phyloP scores from a whole-genome alignment of 2,888 invertebrate genomes.

The Matsumyia berberina region DNA sequence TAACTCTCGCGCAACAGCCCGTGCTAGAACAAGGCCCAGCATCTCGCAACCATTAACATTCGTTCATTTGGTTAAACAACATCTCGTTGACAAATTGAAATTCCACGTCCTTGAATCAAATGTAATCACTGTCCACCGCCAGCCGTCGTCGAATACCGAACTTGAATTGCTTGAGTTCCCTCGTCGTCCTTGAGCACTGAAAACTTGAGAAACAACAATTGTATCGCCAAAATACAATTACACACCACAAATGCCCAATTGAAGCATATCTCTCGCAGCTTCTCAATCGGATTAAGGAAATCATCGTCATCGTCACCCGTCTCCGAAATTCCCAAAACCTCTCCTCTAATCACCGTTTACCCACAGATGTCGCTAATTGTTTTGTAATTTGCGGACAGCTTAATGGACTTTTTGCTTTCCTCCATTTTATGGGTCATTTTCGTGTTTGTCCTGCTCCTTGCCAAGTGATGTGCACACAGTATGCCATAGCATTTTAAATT shows the following conservation, averaged over 20 bases:
- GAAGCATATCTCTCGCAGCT: constrained; percentile 27
- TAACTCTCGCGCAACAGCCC: too few species aligned
- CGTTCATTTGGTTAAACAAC: neutral
- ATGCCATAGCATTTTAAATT: constrained; percentile 36
- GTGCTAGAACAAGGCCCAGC: too few species aligned
- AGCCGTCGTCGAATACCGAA: too few species aligned
- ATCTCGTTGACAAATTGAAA: constrained; percentile 16
- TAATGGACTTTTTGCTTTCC: constrained; percentile 72
- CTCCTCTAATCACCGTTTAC: constrained; percentile 42
- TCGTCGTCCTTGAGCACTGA: neutral
- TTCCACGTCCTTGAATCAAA: constrained; percentile 15
- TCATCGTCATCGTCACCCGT: neutral
- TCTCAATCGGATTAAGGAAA: constrained; percentile 8
- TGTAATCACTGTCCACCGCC: constrained; percentile 14
- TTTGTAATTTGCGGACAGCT: constrained; percentile 69
- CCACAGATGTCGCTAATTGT: constrained; percentile 74
- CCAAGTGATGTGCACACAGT: constrained; percentile 49
- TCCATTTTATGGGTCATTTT: constrained; percentile 68
- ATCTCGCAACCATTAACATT: too few species aligned
- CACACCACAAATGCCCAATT: constrained; percentile 50
- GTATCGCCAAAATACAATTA: constrained; percentile 44
- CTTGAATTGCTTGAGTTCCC: neutral
- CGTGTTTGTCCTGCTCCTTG: constrained; percentile 29
- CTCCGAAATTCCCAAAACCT: constrained; percentile 21
- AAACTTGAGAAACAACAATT: constrained; percentile 3